Evolutionary conservation across 2,797 vertebrate species (phyloP).

Genomic region (Bufotes viridis): DNA sequence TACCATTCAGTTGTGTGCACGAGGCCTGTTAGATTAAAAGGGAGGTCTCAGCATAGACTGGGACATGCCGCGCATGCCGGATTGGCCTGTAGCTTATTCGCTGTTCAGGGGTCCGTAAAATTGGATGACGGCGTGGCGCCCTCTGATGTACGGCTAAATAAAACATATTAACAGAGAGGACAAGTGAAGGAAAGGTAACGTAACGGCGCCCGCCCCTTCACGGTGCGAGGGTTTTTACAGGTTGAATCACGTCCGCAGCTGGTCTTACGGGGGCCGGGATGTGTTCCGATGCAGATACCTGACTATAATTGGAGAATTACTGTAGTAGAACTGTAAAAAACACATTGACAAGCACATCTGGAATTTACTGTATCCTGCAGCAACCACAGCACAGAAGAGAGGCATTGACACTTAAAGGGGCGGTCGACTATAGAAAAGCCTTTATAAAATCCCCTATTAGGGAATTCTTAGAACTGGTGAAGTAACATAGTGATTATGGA

Average conservation of each 20-base stretch:
- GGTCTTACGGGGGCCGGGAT: neutral
- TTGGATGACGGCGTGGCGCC: no score
- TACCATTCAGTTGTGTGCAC: no score
- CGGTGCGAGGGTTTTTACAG: neutral
- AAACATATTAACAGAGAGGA: no score
- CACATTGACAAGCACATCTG: neutral
- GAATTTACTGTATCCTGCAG: neutral
- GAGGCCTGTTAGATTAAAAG: no score
- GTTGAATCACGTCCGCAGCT: neutral
- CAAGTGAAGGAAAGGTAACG: no score
- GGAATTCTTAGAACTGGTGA: neutral
- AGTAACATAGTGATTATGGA: neutral
- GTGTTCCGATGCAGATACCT: neutral
- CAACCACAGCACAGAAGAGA: neutral
- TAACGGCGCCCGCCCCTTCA: no score
- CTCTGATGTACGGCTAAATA: no score
- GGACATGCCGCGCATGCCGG: no score
- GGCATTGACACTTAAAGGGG: neutral
- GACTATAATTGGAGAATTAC: constrained; percentile 11
- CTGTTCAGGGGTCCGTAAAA: no score
- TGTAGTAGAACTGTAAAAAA: neutral
- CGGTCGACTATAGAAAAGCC: neutral
- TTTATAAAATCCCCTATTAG: neutral
- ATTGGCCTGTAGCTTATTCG: no score
- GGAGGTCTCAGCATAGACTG: no score